These are phyloP conservation scores for Lophotis ruficrista DNA, from an alignment of 2,113 vertebrate species.

Conservation along the genomic window DNA sequence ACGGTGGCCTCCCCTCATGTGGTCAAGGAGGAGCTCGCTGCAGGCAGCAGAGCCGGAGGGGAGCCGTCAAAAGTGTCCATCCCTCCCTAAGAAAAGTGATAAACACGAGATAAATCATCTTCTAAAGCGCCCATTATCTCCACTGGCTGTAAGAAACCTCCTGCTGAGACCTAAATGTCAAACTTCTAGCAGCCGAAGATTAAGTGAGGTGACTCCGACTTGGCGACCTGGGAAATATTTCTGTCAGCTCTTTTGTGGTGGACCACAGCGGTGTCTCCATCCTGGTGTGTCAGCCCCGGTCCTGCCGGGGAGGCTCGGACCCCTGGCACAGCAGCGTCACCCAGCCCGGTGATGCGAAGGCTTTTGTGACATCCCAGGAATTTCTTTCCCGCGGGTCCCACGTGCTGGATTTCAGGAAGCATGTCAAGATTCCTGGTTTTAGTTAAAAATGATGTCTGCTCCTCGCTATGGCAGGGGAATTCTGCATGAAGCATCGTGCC, in stretches of 20 bases:
- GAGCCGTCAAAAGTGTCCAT: not conserved
- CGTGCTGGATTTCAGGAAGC: not conserved
- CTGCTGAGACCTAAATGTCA: not conserved
- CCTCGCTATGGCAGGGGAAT: not conserved
- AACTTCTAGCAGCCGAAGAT: not conserved
- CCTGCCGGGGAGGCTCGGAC: not conserved
- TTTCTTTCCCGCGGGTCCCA: not conserved
- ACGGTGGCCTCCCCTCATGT: fast-evolving
- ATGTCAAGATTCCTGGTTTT: not conserved
- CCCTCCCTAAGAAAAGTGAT: not conserved
- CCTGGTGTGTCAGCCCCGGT: not conserved
- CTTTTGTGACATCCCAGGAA: not conserved
- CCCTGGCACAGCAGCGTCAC: not conserved
- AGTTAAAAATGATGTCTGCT: not conserved
- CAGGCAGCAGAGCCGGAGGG: not conserved
- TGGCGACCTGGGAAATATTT: not conserved
- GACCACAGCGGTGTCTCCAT: not conserved
- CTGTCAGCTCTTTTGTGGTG: not conserved
- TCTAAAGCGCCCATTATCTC: not conserved
- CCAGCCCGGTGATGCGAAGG: fast-evolving
- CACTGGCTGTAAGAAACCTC: not conserved
- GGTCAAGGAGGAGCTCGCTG: not conserved
- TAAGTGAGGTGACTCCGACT: not conserved
- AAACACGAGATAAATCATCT: not conserved
- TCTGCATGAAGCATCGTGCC: not conserved